These are phyloP conservation scores for Venturia canescens DNA, from an alignment of 1,140 invertebrate species.

Conservation along the genomic window DNA sequence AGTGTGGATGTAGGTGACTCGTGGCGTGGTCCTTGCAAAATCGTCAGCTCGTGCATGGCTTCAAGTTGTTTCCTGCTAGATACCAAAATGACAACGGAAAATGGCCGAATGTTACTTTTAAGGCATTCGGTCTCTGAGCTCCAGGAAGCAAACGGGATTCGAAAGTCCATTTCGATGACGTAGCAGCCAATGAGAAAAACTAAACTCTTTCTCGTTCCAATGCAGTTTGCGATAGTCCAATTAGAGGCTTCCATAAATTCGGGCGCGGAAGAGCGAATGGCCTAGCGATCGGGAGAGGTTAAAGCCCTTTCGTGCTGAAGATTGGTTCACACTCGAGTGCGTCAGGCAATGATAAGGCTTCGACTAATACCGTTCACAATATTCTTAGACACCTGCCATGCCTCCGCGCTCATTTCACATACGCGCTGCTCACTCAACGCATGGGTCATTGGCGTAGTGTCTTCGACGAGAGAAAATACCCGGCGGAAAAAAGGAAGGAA, in stretches of 20 bases:
- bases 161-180: no score
- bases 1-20: neutral
- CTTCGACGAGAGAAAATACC: neutral
- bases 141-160: no score
- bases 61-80: neutral
- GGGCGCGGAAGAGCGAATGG: neutral
- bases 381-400: constrained; percentile 30
- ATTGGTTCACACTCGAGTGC: constrained; percentile 38
- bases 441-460: neutral
- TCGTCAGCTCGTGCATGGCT: neutral
- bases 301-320: constrained; percentile 25
- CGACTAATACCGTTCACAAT: constrained; percentile 23
- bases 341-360: constrained; percentile 31
- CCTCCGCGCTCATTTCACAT: neutral
- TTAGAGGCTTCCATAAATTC: neutral
- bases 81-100: no score
- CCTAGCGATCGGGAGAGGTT: neutral
- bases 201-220: neutral
- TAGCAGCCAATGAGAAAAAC: neutral
- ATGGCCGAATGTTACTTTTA: no score
- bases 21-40: neutral
- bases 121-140: no score
- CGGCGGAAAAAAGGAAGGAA: no score
- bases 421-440: neutral
- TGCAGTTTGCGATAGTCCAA: neutral